Conservation (phyloP, 2,888 invertebrate genomes). For the Slavum lentiscoides region DNA sequence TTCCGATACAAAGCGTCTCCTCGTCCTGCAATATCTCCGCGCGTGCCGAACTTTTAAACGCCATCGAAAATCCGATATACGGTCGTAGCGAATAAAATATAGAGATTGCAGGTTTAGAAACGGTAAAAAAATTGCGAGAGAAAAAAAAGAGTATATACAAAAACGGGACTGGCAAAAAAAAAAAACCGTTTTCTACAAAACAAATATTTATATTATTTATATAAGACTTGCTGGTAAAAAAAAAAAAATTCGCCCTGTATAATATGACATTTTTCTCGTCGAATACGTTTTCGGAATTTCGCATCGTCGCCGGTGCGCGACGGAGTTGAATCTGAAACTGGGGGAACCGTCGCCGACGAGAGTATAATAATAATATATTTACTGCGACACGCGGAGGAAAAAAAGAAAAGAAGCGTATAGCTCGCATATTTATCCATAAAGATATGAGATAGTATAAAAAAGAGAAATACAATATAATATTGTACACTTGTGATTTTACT, state of each 20-base stretch:
- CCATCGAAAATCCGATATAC: no score
- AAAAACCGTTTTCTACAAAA: no score
- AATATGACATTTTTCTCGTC: background rate
- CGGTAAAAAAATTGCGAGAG: no score
- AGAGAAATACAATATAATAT: constrained; percentile 24
- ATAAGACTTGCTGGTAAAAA: background rate
- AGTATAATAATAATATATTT: no score
- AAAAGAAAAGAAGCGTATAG: background rate
- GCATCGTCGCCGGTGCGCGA: background rate
- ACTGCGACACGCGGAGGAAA: no score
- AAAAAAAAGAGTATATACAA: no score
- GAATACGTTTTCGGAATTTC: background rate
- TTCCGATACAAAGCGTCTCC: no score
- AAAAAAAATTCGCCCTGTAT: background rate
- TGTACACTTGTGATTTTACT: constrained; percentile 39
- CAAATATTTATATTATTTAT: background rate
- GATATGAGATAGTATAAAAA: constrained; percentile 41
- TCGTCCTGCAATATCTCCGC: no score
- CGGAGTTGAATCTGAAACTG: background rate
- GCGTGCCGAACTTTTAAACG: no score
- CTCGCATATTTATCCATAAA: background rate
- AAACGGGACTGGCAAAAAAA: no score
- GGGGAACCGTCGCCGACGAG: background rate
- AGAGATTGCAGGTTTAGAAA: no score
- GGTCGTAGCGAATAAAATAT: no score